A percentile compares a stretch with the other conserved stretches of the same genome.
phyloP scores from a whole-genome alignment of 2,888 invertebrate genomes.

The Venustoraphidia nigricollis region DNA sequence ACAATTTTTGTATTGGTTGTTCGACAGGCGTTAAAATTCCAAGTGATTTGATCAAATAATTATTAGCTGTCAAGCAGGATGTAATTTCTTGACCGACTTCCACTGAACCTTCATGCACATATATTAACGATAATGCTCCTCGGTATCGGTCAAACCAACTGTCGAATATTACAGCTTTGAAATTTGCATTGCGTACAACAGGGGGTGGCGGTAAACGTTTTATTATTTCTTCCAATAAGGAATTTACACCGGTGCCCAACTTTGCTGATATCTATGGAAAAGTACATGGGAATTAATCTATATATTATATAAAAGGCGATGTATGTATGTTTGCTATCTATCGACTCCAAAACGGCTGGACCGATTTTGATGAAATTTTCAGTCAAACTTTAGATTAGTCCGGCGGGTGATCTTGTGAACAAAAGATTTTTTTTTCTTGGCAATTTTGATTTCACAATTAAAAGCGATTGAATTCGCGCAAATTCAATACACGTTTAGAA shows the following conservation, averaged over 20 bases:
- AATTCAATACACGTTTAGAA: no score
- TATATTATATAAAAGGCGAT: no score
- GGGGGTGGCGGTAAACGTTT: constrained; percentile 61
- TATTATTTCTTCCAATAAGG: constrained; percentile 64
- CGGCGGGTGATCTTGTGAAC: no score
- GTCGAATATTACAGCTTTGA: constrained; percentile 80
- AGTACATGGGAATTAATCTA: neutral
- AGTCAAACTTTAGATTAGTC: no score
- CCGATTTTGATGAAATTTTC: no score
- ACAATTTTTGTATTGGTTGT: constrained; percentile 44
- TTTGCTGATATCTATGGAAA: constrained; percentile 68
- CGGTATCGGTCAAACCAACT: constrained; percentile 85
- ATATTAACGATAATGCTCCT: constrained; percentile 63
- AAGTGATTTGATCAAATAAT: constrained; percentile 63
- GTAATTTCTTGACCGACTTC: constrained; percentile 60
- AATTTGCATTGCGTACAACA: constrained; percentile 38
- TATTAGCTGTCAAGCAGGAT: constrained; percentile 53
- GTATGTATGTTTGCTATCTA: no score
- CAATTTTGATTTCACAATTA: no score
- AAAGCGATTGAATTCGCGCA: no score
- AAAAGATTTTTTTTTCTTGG: no score
- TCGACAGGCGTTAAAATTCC: constrained; percentile 69
- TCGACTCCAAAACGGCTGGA: no score
- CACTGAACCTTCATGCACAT: constrained; percentile 61
- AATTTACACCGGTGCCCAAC: constrained; percentile 66